Base-by-base conservation (phyloP, 2,113 vertebrate genomes). In the Epinephelus moara region DNA sequence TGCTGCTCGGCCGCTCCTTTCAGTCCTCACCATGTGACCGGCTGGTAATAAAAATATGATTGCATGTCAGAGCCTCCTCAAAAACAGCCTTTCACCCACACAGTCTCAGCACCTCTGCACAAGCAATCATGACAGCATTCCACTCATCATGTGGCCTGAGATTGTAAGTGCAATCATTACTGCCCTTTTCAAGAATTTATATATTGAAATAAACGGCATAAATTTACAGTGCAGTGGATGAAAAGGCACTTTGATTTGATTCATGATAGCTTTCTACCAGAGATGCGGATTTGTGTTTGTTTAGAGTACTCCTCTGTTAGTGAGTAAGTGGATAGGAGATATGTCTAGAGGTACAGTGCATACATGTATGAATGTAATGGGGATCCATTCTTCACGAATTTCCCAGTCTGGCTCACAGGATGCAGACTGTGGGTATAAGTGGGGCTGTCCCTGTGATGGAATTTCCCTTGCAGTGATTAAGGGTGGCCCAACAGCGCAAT, bases 11-110 rank as follows among this genome's bases (percentile, higher is more conserved):
- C 61, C 2, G 42, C 61, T 79, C 33, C 53, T 80, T 78, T 78
- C 49, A 42, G 45, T 23, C 23, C 25, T 61, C 77, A 70, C 14
- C 75, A 40, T 81, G 66, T 75, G 45, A 80, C 57, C 5, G 10
- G 21, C 63, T 52, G 23, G 13, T 81, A 77, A 87, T 80, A 82
- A 90, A 86, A 85, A 72, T 63, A 19, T 81, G 76, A 91, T 89
- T 91, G 84, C 63, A 78, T 78, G 66, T 71, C 45, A 67, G 59
- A 70, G 50, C 50, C 57, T 74, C 67, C 59, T 89, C 68, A 70
- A 87, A 84, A 66, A 30, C 21, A 78, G 52, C 55, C 57, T 56
- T 12, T 59, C 21, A 71, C 75, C 85, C 78, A 81, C 66, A 53
- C 56, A 59, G 40, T 82, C 75, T 70, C 45, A 75, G 40, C 60